phyloP scores from a whole-genome alignment of 2,888 invertebrate species.

The Chirona hameri region DNA sequence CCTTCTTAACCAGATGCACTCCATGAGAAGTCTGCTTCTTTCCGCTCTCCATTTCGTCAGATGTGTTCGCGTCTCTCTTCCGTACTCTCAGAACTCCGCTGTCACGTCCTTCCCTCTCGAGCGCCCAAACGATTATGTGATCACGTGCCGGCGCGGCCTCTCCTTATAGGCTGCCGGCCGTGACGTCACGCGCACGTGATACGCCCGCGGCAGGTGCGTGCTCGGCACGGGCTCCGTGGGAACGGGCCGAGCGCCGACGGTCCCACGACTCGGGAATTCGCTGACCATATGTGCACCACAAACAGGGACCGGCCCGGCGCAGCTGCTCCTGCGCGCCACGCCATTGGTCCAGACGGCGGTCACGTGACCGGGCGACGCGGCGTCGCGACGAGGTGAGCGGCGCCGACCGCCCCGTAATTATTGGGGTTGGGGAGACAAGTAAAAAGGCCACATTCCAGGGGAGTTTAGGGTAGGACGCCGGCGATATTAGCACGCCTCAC shows the following conservation, averaged over 20 bases:
- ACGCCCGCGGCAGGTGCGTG: background rate
- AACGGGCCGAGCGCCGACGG: constrained; percentile 36
- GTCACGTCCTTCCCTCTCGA: background rate
- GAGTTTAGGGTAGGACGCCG: background rate
- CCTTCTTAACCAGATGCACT: background rate
- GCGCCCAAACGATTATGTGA: background rate
- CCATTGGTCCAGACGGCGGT: constrained; percentile 2
- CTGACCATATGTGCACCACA: constrained; percentile 39
- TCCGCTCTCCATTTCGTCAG: background rate
- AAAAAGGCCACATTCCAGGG: background rate
- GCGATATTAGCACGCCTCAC: background rate
- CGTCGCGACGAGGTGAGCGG: background rate
- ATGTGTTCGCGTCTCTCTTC: background rate
- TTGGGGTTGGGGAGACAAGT: background rate
- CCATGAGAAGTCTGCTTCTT: background rate
- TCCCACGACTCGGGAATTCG: constrained; percentile 40
- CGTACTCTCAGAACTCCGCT: background rate
- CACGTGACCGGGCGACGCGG: background rate
- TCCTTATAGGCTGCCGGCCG: background rate
- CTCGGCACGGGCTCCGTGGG: constrained; percentile 36
- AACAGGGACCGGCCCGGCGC: background rate
- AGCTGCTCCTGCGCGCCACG: background rate
- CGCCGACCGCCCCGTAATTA: background rate
- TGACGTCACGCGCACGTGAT: constrained; percentile 13
- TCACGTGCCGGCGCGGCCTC: background rate